Base-by-base conservation (phyloP, 2,113 vertebrate genomes). In the Leptobrachium ailaonicum region DNA sequence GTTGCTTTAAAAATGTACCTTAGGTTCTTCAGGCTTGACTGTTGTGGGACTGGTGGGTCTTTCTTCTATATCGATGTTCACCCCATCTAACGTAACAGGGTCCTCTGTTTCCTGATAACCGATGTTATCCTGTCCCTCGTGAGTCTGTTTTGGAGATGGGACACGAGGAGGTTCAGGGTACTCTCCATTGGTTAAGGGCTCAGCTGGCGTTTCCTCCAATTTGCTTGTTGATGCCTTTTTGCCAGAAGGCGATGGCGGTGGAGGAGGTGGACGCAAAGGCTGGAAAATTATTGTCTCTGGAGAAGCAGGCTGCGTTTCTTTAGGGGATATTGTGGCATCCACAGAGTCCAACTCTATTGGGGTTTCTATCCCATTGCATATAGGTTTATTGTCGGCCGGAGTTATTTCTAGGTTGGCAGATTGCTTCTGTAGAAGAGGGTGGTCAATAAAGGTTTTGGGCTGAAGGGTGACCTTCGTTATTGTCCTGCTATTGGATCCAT, bases 401-500 rank as follows among this genome's bases (percentile, higher is more conserved):
- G 86, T 84, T 71, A 72, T 74, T 68, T 84, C 44, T 8, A 82
- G 69, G 47, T 42, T 80, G 41, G 75, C 8, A 82, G 82, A 87
- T 85, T 88, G 90, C 32, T 86, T 91, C 77, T 78, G 89, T 13
- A 88, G 85, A 80, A 78, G 13, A 47, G 81, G 83, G 83, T 83
- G 82, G 6, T 83, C 82, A 1, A 79, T 81, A 50, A 83, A 69
- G 4, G 71, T 75, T 81, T 86, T 92, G 66, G 85, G 86, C 71
- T 90, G 91, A 86, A 89, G 83, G 83, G 86, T n/a, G 41, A 88
- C 42, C 10, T 86, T 82, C 75, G 85, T 64, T 58, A 84, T 87
- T 75, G 84, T 87, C 86, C 82, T 90, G 86, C 88, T 89, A 47
- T 89, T 86, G 82, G 86, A 82, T 83, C 88, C 89, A 79, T 88